A percentile compares a stretch with the other conserved stretches of the same genome.
Evolutionary conservation across 2,797 vertebrate species (phyloP).

Genomic region (Sphaeramia orbicularis): DNA sequence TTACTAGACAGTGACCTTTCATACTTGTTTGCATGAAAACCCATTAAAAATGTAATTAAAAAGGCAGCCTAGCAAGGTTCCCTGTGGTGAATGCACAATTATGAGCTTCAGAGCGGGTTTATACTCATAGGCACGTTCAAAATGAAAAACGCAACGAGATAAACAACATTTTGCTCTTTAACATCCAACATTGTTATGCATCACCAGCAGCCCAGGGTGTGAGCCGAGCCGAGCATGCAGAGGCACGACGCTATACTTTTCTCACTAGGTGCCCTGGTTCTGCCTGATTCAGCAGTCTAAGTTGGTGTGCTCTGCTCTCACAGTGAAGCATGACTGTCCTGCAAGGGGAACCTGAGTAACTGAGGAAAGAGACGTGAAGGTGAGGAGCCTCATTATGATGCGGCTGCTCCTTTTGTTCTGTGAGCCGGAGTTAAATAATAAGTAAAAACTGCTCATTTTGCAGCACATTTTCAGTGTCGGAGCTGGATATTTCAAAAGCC

Average conservation of each 20-base stretch:
- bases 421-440: constrained; percentile 20
- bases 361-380: constrained; percentile 44
- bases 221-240: constrained; percentile 30
- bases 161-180: constrained; percentile 49
- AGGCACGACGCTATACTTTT: constrained; percentile 42
- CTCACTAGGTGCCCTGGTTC: constrained; percentile 63
- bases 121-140: constrained; percentile 34
- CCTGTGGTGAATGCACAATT: constrained; percentile 69
- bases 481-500: constrained; percentile 46
- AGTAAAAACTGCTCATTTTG: constrained; percentile 16
- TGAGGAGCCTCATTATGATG: constrained; percentile 42
- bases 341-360: constrained; percentile 42
- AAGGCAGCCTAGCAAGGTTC: constrained; percentile 48
- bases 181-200: constrained; percentile 30
- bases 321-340: constrained; percentile 45
- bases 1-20: constrained; percentile 60
- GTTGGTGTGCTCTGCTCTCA: constrained; percentile 54
- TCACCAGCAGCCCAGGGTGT: constrained; percentile 23
- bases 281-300: constrained; percentile 71
- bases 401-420: constrained; percentile 19
- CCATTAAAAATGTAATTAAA: constrained; percentile 80
- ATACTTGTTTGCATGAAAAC: constrained; percentile 68
- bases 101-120: constrained; percentile 64
- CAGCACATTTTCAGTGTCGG: constrained; percentile 18
- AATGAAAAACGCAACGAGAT: constrained; percentile 52